Conservation (phyloP, 2,113 vertebrate genomes). For the Rissa tridactyla region DNA sequence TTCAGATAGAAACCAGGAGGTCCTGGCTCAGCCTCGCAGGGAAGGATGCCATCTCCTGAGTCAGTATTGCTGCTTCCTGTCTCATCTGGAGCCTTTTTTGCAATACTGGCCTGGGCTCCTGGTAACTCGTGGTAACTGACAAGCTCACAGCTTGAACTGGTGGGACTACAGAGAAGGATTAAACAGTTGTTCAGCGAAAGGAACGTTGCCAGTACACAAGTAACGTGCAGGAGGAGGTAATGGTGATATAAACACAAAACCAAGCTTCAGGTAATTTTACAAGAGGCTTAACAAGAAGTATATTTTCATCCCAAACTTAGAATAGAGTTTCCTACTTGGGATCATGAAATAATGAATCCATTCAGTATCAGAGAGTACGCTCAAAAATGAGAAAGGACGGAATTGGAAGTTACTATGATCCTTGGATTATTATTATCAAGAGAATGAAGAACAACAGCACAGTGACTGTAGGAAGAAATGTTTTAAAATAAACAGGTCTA, state of each 20-base stretch:
- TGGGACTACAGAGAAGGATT: neutral
- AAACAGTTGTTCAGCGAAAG: neutral
- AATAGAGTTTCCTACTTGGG: neutral
- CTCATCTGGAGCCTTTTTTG: neutral
- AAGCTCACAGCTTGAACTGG: neutral
- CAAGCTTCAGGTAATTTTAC: neutral
- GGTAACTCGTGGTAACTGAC: neutral
- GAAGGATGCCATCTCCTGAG: neutral
- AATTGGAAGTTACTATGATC: neutral
- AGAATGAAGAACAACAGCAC: neutral
- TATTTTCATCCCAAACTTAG: neutral
- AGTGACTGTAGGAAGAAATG: neutral
- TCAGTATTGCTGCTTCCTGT: neutral
- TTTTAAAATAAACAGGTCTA: neutral
- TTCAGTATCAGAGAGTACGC: neutral
- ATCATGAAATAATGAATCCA: neutral
- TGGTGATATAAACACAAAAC: neutral
- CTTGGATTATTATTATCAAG: neutral
- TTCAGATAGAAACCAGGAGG: neutral
- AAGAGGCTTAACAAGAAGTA: neutral
- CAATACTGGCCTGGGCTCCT: neutral
- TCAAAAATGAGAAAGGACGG: neutral
- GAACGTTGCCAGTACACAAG: neutral
- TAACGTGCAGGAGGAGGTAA: neutral
- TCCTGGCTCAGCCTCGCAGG: neutral